Evolutionary conservation across 2,888 invertebrate genomes (phyloP), one percentile per base, ranked within the genome.

Genomic region (Phragmatobia fuliginosa): DNA sequence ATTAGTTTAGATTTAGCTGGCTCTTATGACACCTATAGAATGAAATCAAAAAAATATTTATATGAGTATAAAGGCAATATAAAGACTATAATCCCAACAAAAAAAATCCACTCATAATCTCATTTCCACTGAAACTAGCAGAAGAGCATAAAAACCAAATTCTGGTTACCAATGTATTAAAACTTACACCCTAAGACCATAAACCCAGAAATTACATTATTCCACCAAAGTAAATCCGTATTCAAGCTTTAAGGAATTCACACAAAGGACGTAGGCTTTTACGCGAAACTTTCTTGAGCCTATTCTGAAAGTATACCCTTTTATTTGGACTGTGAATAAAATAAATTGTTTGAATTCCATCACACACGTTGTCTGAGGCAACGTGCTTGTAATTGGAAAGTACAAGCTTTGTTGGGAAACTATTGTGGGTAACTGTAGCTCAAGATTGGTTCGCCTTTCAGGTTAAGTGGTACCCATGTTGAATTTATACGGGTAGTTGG

Each of bases 311-410:
- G 80, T 70, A 80, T 84, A 85, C 84, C 88, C 83, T 88, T 88
- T 86, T 87, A 85, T 86, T 85, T 85, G 77, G 74, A 74, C 76
- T 82, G 77, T 75, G 84, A 86, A 88, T 87, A 85, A 89, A 89
- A 90, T 87, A 88, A 88, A 90, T 90, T 84, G 88, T 86, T 85
- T 80, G 78, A 86, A 81, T 88, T 86, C 84, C 84, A 82, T 87
- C 85, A 85, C 86, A 78, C 77, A 73, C 71, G 75, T 66, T 72
- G 72, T 79, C 75, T 74, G 71, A 60, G 65, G 69, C 82, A 80
- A 80, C 85, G 83, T 83, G 80, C 67, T 69, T 68, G 82, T 85
- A 87, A 90, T 89, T 88, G 87, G 81, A 87, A 87, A 87, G 82
- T 88, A 83, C 85, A 86, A 83, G 84, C 78, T 80, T 78, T 56